Conservation (phyloP, 2,888 invertebrate species). For the Sicus ferrugineus region DNA sequence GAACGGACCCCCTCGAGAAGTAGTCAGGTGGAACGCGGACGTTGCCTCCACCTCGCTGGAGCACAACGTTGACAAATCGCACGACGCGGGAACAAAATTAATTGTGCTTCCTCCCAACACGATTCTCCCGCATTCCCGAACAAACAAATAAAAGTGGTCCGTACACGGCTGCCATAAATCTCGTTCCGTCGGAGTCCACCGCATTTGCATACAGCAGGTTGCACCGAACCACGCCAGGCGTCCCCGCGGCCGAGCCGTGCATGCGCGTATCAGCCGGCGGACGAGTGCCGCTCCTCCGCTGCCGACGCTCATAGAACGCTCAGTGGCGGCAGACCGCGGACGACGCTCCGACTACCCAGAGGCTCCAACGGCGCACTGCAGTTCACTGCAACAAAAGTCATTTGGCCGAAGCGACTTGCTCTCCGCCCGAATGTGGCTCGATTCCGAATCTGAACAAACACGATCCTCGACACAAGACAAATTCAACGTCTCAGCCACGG, state of each 20-base stretch:
- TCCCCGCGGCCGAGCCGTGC: background rate
- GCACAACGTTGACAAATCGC: slow-evolving; percentile 35
- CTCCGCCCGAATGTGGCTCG: background rate
- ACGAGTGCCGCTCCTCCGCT: background rate
- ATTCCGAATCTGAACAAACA: slow-evolving; percentile 2
- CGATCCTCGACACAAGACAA: slow-evolving; percentile 26
- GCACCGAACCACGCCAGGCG: slow-evolving; percentile 2
- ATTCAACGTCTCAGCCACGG: slow-evolving; percentile 7
- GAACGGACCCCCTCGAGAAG: background rate
- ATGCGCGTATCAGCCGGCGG: background rate
- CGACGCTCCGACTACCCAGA: background rate
- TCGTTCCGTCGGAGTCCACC: slow-evolving; percentile 32
- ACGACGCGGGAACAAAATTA: slow-evolving; percentile 25
- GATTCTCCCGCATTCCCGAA: slow-evolving; percentile 14
- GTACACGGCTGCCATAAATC: slow-evolving; percentile 33
- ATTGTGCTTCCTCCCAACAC: slow-evolving; percentile 16
- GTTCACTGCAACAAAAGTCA: background rate
- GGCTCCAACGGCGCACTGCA: slow-evolving; percentile 1
- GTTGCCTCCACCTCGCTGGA: background rate
- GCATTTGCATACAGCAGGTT: slow-evolving; percentile 36
- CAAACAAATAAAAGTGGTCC: slow-evolving; percentile 15
- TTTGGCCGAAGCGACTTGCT: slow-evolving; percentile 11
- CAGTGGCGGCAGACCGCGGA: background rate
- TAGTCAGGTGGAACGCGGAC: slow-evolving; percentile 11
- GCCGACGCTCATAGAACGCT: background rate